A percentile compares a stretch with the other conserved stretches of the same genome.
These are phyloP conservation scores for Pristis pectinata DNA, from an alignment of 2,797 vertebrate genomes.

Conservation along the genomic window DNA sequence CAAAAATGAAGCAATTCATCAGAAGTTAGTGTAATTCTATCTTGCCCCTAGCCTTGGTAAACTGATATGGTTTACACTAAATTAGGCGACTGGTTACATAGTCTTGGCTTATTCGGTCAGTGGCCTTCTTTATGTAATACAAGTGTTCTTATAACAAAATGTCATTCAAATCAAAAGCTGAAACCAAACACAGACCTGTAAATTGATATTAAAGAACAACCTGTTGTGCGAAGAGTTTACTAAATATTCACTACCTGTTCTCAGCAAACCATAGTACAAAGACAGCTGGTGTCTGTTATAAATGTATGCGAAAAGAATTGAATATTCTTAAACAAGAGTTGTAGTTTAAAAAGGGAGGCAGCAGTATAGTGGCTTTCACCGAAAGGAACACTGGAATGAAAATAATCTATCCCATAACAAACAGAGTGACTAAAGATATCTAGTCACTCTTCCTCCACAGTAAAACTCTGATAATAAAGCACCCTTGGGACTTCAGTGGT, in stretches of 20 bases:
- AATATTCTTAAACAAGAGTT: background rate
- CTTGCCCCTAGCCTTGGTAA: background rate
- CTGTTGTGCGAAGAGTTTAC: background rate
- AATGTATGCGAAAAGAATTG: background rate
- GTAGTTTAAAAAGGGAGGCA: background rate
- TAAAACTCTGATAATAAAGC: no score
- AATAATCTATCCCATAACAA: background rate
- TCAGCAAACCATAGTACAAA: background rate
- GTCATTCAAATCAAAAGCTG: background rate
- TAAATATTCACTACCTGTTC: background rate
- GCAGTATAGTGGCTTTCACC: background rate
- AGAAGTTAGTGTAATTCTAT: background rate
- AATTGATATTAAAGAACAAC: background rate
- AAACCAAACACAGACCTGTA: background rate
- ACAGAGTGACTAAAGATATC: background rate
- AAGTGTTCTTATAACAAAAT: background rate
- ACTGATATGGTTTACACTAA: background rate
- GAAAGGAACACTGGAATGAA: background rate
- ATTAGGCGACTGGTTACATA: background rate
- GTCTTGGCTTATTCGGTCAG: background rate
- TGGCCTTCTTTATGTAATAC: constrained; percentile 2
- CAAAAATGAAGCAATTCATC: constrained; percentile 15
- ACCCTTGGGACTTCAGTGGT: no score
- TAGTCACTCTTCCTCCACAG: background rate
- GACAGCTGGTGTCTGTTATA: background rate